Percentiles rank a stretch among this genome's conserved stretches.
Conservation (phyloP, 2,113 vertebrate genomes). For the Myocastor coypus region DNA sequence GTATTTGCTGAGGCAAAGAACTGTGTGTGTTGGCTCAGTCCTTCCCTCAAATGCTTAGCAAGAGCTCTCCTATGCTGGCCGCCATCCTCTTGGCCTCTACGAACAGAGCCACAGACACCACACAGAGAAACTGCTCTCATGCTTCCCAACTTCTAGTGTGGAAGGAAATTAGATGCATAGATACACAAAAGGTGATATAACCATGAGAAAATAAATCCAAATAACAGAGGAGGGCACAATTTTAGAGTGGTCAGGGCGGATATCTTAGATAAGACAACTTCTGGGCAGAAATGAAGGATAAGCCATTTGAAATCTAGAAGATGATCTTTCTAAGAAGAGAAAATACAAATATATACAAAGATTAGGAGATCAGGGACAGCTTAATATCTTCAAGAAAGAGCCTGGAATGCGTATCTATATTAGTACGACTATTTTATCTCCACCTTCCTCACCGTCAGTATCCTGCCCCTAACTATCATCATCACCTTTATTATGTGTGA, state of each 20-base stretch:
- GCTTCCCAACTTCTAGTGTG: neutral
- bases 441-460: neutral
- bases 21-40: neutral
- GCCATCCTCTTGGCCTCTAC: neutral
- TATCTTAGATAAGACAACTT: neutral
- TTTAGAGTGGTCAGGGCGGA: neutral
- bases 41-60: neutral
- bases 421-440: neutral
- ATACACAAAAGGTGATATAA: neutral
- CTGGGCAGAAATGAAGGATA: neutral
- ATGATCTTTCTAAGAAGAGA: neutral
- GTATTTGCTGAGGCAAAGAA: neutral
- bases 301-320: neutral
- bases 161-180: neutral
- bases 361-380: neutral
- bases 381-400: slow-evolving; percentile 12
- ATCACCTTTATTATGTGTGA: neutral
- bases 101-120: neutral
- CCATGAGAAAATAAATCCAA: slow-evolving; percentile 1
- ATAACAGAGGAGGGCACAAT: neutral
- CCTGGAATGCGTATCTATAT: neutral
- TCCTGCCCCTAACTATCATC: neutral
- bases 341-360: neutral
- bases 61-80: neutral
- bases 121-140: neutral